phyloP scores from a whole-genome alignment of 1,140 invertebrate species.

The Hypothenemus hampei region DNA sequence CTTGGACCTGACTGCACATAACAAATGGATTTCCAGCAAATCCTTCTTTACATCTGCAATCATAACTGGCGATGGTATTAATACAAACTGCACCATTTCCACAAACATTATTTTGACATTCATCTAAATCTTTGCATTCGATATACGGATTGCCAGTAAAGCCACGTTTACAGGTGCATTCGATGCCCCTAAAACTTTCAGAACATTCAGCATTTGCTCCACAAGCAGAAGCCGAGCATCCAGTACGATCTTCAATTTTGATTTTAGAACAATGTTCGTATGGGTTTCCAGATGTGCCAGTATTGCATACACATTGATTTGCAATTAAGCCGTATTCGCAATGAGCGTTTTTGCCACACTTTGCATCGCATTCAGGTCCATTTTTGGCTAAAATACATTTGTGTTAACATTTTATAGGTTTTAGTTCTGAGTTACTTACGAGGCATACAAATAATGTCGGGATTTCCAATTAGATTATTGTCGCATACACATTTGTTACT shows the following conservation, averaged over 20 bases:
- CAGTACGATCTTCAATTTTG: slow-evolving; percentile 50
- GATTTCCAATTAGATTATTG: slow-evolving; percentile 82
- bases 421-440: slow-evolving; percentile 59
- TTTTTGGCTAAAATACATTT: slow-evolving; percentile 67
- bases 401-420: slow-evolving; percentile 1
- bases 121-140: slow-evolving; percentile 78
- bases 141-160: slow-evolving; percentile 83
- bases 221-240: slow-evolving; percentile 70
- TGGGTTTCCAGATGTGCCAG: slow-evolving; percentile 79
- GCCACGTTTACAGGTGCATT: slow-evolving; percentile 76
- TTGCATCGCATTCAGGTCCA: slow-evolving; percentile 72
- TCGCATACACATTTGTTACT: slow-evolving; percentile 82
- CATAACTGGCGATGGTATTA: slow-evolving; percentile 80
- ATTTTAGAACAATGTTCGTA: slow-evolving; percentile 67
- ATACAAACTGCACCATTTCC: slow-evolving; percentile 82
- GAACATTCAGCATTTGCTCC: slow-evolving; percentile 74
- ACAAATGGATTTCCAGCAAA: slow-evolving; percentile 82
- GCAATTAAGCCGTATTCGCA: slow-evolving; percentile 71
- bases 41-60: slow-evolving; percentile 77
- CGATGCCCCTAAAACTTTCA: slow-evolving; percentile 64
- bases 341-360: slow-evolving; percentile 76
- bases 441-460: slow-evolving; percentile 83
- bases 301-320: slow-evolving; percentile 78
- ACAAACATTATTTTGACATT: slow-evolving; percentile 76
- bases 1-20: slow-evolving; percentile 64